Conservation (phyloP, 2,888 invertebrate species). For the Erebia epiphron region DNA sequence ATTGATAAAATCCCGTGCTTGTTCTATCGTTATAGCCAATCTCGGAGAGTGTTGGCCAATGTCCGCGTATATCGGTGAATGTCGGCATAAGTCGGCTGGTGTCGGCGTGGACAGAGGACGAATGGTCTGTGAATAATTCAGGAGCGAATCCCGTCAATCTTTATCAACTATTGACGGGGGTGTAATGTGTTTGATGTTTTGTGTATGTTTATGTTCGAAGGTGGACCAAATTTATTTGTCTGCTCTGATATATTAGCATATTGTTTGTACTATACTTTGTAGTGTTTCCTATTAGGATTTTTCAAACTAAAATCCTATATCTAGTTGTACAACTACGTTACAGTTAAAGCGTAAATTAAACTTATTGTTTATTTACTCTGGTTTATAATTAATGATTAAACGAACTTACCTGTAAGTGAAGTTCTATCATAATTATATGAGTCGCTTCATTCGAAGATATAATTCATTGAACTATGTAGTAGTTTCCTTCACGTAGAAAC, state of each 20-base stretch:
- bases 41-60: slow-evolving; percentile 35
- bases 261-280: not conserved
- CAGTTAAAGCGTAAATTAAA: too few species aligned
- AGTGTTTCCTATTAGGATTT: too few species aligned
- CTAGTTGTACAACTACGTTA: too few species aligned
- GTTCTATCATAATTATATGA: too few species aligned
- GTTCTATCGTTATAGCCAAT: slow-evolving; percentile 34
- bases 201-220: not conserved
- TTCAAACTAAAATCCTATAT: too few species aligned
- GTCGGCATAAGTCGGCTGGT: slow-evolving; percentile 28
- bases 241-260: not conserved
- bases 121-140: slow-evolving; percentile 40
- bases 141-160: slow-evolving; percentile 39
- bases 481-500: too few species aligned
- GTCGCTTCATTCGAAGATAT: too few species aligned
- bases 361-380: too few species aligned
- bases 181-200: slow-evolving; percentile 15
- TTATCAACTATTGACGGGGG: slow-evolving; percentile 27
- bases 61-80: slow-evolving; percentile 29
- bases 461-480: too few species aligned
- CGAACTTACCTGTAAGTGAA: too few species aligned
- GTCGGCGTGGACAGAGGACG: slow-evolving; percentile 33
- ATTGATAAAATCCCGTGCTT: slow-evolving; percentile 22
- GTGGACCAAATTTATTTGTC: not conserved
- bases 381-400: too few species aligned